Base-by-base conservation (phyloP, 1,140 invertebrate genomes). In the Hydropsyche tenuis region DNA sequence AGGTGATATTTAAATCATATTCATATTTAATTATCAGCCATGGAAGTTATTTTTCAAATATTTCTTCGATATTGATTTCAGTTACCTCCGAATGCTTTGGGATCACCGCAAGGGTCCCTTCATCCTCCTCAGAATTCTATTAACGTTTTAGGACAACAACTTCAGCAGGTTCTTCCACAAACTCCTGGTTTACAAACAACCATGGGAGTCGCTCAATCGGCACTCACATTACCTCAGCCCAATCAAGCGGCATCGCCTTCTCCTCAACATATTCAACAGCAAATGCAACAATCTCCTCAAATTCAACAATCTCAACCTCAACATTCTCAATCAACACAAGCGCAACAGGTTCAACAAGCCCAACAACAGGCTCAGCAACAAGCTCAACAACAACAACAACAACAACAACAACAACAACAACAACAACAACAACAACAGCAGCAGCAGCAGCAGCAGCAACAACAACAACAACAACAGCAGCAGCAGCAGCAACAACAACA, bases 191-290 rank as follows among this genome's bases (percentile, higher is more conserved):
- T 76, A 23, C 75, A 76, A 68, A 37, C 42, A 14, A 23, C 72
- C 4, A 68, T 73, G 46, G 16, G 23, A n/a, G 27, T 71, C 27
- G 16, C 66, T 64, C 20, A 63, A 51, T 42, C 72, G 16, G 53
- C 60, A 20, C 11, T 70, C 20, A 27, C 63, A 20, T 11, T 72
- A 16, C 48, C 43, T 3, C 37, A 56, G 30, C 64, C 56, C n/a
- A 56, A 48, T 37, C 65, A 48, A 42, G 20, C 27, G 20, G 45
- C 60, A 45, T 64, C 75, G 56, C 42, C 66, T 16, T 64, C 68
- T 45, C 73, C 73, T 60, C 85, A 84, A 73, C 81, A 83, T 43
- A 83, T 86, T 23, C 84, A 86, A 73, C 81, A 83, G 53, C 79
- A 82, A 16, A 86, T 87, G 63, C 82, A 78, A 48, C 79, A 77